Evolutionary conservation across 2,797 vertebrate species (phyloP).

Genomic region (Brachyrhaphis roseni): DNA sequence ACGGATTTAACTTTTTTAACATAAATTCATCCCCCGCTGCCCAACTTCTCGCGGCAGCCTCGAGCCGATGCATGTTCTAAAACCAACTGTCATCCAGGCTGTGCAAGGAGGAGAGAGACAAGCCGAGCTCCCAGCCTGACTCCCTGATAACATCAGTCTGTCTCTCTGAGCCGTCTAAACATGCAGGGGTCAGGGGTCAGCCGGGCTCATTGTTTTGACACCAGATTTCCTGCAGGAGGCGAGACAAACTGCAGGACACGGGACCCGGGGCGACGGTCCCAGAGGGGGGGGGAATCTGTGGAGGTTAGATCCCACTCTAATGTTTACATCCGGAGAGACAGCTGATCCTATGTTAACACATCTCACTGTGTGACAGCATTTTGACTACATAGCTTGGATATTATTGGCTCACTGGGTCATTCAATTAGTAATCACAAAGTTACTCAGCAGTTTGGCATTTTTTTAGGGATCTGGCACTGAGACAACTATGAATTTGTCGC

Average conservation of each 20-base stretch:
- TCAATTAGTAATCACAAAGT: neutral
- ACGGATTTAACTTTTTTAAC: neutral
- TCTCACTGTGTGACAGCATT: slow-evolving; percentile 19
- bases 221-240: slow-evolving; percentile 72
- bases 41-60: neutral
- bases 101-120: slow-evolving; percentile 21
- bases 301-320: slow-evolving; percentile 51
- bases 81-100: slow-evolving; percentile 17
- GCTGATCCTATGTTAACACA: slow-evolving; percentile 64
- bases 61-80: slow-evolving; percentile 14
- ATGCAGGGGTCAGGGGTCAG: slow-evolving; percentile 67
- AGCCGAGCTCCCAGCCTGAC: slow-evolving; percentile 29
- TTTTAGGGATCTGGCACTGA: neutral
- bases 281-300: slow-evolving; percentile 37
- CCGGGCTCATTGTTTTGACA: slow-evolving; percentile 72
- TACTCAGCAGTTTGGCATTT: neutral
- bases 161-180: slow-evolving; percentile 64
- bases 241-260: slow-evolving; percentile 57
- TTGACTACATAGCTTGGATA: slow-evolving; percentile 9
- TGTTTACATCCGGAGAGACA: slow-evolving; percentile 68
- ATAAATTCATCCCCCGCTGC: neutral
- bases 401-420: neutral
- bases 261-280: slow-evolving; percentile 18
- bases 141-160: slow-evolving; percentile 70
- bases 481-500: neutral